phyloP scores from a whole-genome alignment of 2,113 vertebrate species.

The Prietella phreatophila region DNA sequence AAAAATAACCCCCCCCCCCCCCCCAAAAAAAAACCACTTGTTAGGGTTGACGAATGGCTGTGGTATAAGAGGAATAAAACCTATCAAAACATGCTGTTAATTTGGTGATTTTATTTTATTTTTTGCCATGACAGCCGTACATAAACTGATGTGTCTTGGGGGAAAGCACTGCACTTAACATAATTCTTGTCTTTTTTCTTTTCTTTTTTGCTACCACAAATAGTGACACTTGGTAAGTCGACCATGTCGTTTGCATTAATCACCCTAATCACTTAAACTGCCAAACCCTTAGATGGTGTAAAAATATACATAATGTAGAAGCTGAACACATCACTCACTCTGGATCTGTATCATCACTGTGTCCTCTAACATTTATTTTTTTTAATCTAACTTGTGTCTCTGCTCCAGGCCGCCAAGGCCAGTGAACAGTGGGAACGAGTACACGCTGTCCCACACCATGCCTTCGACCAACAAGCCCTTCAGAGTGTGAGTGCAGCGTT shows the following conservation, averaged over 20 bases:
- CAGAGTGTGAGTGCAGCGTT: slow-evolving; percentile 84
- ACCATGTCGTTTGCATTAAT: background rate
- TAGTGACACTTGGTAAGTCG: slow-evolving; percentile 55
- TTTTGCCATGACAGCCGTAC: background rate
- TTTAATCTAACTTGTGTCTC: slow-evolving; percentile 40
- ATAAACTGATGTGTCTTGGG: background rate
- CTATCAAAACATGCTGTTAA: background rate
- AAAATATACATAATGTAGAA: background rate
- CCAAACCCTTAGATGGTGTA: background rate
- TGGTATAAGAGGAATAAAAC: background rate
- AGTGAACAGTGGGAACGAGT: slow-evolving; percentile 89
- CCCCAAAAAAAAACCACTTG: background rate
- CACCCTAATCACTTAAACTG: background rate
- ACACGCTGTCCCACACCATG: slow-evolving; percentile 92
- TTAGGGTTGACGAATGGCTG: background rate
- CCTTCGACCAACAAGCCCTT: slow-evolving; percentile 95
- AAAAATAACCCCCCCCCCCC: background rate
- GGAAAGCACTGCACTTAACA: background rate
- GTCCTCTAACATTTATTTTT: background rate
- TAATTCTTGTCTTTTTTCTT: background rate
- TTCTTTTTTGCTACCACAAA: slow-evolving; percentile 27
- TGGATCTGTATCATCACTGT: background rate
- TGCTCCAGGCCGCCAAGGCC: slow-evolving; percentile 90
- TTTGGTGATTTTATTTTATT: background rate
- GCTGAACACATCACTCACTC: background rate